Percentiles rank a stretch among this genome's conserved stretches.
These are phyloP conservation scores for Crocuta crocuta DNA, from an alignment of 2,113 vertebrate species.

Conservation along the genomic window DNA sequence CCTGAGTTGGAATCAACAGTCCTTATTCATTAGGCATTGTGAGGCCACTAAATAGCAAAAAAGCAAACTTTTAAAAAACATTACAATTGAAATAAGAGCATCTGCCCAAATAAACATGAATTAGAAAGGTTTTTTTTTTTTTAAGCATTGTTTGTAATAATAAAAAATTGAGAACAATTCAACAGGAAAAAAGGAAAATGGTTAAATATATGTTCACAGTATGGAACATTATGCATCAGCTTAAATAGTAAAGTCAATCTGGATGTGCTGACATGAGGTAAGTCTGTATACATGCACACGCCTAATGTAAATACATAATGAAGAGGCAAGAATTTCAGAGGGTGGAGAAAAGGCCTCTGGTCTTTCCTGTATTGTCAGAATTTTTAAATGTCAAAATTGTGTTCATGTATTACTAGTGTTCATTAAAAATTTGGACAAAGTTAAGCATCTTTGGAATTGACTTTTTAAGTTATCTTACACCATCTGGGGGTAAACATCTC, in stretches of 20 bases:
- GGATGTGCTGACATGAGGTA: background rate
- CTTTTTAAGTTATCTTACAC: slow-evolving; percentile 3
- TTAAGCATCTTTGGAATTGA: background rate
- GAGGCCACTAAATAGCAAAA: background rate
- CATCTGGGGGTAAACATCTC: background rate
- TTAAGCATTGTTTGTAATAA: background rate
- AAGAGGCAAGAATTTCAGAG: background rate
- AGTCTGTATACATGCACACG: background rate
- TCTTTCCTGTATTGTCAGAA: background rate
- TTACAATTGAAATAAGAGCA: background rate
- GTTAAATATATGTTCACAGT: background rate
- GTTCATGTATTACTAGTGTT: background rate
- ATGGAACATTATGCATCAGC: background rate
- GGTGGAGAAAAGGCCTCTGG: background rate
- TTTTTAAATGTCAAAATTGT: slow-evolving; percentile 11
- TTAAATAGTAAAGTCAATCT: background rate
- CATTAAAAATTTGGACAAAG: background rate
- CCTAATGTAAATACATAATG: background rate
- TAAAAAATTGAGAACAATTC: background rate
- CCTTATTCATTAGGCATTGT: background rate
- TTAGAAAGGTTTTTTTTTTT: background rate
- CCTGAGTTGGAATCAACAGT: background rate
- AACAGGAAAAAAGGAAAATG: background rate
- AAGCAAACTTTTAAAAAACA: background rate
- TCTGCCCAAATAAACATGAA: background rate